Evolutionary conservation across 2,888 invertebrate species (phyloP).

Genomic region (Dolichopus griseipennis): DNA sequence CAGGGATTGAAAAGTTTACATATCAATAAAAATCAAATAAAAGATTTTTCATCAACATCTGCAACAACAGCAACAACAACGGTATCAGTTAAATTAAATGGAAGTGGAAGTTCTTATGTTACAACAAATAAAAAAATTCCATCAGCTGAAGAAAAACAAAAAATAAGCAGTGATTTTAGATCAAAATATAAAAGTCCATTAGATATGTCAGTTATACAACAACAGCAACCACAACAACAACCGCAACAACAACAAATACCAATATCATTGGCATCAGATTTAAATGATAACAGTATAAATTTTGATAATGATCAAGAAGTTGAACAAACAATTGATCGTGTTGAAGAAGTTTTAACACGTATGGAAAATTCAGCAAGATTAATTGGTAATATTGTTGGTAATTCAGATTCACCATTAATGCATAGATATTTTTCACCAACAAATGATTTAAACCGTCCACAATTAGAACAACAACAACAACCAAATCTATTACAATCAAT

Average conservation of each 20-base stretch:
- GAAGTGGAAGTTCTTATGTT: background rate
- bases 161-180: background rate
- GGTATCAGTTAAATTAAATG: background rate
- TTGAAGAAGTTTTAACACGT: slow-evolving; percentile 19
- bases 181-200: slow-evolving; percentile 3
- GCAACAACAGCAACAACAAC: background rate
- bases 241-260: background rate
- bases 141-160: background rate
- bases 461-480: background rate
- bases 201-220: background rate
- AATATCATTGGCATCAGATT: background rate
- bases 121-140: background rate
- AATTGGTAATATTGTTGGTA: background rate
- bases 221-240: background rate
- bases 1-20: background rate
- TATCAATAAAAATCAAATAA: background rate
- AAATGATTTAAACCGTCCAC: slow-evolving; percentile 1
- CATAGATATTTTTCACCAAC: background rate
- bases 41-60: background rate
- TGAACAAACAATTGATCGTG: slow-evolving; percentile 22
- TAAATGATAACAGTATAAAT: slow-evolving; percentile 16
- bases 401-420: background rate
- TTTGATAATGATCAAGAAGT: slow-evolving; percentile 21
- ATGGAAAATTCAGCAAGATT: slow-evolving; percentile 20
- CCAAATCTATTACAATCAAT: background rate